Evolutionary conservation across 1,140 invertebrate genomes (phyloP).

Genomic region (Drosophila equinoxialis): DNA sequence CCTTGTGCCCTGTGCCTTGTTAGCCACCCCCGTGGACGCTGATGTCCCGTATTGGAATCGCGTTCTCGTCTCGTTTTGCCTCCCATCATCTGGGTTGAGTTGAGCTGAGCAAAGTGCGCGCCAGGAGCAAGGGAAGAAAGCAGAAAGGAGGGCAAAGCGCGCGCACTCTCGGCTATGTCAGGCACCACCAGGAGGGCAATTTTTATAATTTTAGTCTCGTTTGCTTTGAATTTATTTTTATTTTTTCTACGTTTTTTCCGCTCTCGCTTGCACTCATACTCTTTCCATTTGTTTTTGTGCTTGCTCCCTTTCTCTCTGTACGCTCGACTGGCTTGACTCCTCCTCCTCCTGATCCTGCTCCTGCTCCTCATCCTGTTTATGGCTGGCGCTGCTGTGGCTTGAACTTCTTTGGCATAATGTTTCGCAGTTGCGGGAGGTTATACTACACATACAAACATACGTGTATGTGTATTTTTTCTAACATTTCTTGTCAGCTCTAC

Average conservation of each 20-base stretch:
- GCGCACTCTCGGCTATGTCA: slow-evolving; percentile 45
- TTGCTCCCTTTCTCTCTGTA: slow-evolving; percentile 27
- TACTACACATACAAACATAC: too few relatives aligned
- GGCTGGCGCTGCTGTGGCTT: background rate
- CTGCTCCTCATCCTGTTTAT: slow-evolving; percentile 15
- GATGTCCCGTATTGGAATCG: slow-evolving; percentile 82
- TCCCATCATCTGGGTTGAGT: slow-evolving; percentile 3
- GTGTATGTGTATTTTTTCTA: slow-evolving; percentile 33
- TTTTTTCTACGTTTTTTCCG: slow-evolving; percentile 47
- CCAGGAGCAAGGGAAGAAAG: background rate
- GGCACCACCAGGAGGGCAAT: slow-evolving; percentile 78
- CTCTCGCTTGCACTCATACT: slow-evolving; percentile 7
- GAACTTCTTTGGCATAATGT: slow-evolving; percentile 30
- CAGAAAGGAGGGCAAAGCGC: background rate
- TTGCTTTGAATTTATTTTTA: slow-evolving; percentile 81
- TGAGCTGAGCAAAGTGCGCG: background rate
- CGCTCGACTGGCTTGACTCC: slow-evolving; percentile 61
- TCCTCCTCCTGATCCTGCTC: slow-evolving; percentile 47
- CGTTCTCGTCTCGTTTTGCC: slow-evolving; percentile 64
- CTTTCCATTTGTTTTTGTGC: slow-evolving; percentile 12
- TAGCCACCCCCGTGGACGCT: slow-evolving; percentile 75
- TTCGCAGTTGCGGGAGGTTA: slow-evolving; percentile 23
- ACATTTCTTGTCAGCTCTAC: slow-evolving; percentile 47
- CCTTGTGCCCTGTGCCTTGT: background rate
- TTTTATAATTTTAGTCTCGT: slow-evolving; percentile 83